Evolutionary conservation across 2,113 vertebrate genomes (phyloP), one percentile per base, ranked within the genome.

Genomic region (Daubentonia madagascariensis): DNA sequence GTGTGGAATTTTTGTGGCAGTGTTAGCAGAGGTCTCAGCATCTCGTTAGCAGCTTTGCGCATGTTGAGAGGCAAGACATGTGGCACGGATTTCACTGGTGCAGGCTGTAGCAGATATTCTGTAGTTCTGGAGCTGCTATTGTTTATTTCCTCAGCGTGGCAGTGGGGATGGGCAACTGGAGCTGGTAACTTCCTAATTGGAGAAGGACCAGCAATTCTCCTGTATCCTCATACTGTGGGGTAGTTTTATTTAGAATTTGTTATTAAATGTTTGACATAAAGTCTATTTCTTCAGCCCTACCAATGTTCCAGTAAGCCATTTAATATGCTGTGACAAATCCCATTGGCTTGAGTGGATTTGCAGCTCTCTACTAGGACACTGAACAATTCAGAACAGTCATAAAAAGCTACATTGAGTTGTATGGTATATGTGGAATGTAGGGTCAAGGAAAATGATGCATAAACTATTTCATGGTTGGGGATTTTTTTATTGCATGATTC

Each of bases 1-100:
- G 3, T 20, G 18, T 6, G 70, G 18, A 17, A 8, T 13, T 63
- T 43, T 37, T 63, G n/a, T 11, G 9, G n/a, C 1, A 23, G 11
- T 6, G 12, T 22, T 3, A 48, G 25, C n/a, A 23, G 43, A n/a
- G 23, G 14, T 5, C 5, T 50, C 37, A n/a, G 43, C 52, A 28
- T 32, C 86, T 76, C 2, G 0, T 16, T 6, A 4, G 8, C 23
- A 54, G 12, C 22, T 43, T 2, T 35, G 48, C 11, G 48, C 23
- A 20, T 37, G 16, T 6, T 1, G 50, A 75, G 50, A 48, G 32
- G 22, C 43, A 45, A 4, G 37, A 3, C 1, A 0, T 3, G 30
- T 4, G n/a, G 20, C 32, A 23, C 23, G 43, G 25, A 61, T 79
- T 80, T 76, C 12, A 3, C 25, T 25, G 28, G 28, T 10, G 22